Base-by-base conservation (phyloP, 2,888 invertebrate species). In the Cryptocephalus moraei region DNA sequence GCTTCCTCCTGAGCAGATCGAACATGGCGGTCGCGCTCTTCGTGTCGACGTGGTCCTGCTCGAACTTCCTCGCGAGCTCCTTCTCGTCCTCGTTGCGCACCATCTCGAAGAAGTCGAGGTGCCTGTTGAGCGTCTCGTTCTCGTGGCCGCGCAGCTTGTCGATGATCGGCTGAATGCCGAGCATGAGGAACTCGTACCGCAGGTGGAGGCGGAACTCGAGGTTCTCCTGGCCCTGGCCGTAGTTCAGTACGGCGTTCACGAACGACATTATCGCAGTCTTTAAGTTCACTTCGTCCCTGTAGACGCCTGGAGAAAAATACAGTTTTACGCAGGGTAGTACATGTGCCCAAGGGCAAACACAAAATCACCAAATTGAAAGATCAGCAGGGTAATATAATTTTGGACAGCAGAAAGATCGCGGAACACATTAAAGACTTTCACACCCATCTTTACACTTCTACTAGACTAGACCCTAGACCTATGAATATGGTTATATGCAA, bases 31-130 rank as follows among this genome's bases (percentile, higher is more conserved):
- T 81, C 1, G 94, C 92, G 69, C 93, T 94, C 73, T 92, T 93
- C 0, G 91, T 91, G 67, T 95, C 94, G 43, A 95, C 84, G 69
- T 94, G 93, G 58, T 90, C 88, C 65, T 85, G 82, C 66, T 92
- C 91, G 73, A 91, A 93, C 60, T 90, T 84, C 53, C 92, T 78
- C 4, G 92, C 89, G 51, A 97, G 70, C 67, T 95, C 93, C 62
- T 91, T 86, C 69, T 97, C 97, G 70, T 97, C 97, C 72, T 96
- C 95, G 63, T 86, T 89, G 41, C 96, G 81, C 14, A 95, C 89
- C 93, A 96, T 94, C 73, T 97, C 97, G 73, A 97, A 97, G 73
- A 97, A 93, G 69, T 97, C 96, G 71, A 97, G 82, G 81, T 97
- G 97, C 61, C 94, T 82, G 67, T 95, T 91, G 47, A 95, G 73